These are phyloP conservation scores for Palythoa heliodiscus DNA, from an alignment of 92 coral and sea anemone genomes.

Conservation along the genomic window DNA sequence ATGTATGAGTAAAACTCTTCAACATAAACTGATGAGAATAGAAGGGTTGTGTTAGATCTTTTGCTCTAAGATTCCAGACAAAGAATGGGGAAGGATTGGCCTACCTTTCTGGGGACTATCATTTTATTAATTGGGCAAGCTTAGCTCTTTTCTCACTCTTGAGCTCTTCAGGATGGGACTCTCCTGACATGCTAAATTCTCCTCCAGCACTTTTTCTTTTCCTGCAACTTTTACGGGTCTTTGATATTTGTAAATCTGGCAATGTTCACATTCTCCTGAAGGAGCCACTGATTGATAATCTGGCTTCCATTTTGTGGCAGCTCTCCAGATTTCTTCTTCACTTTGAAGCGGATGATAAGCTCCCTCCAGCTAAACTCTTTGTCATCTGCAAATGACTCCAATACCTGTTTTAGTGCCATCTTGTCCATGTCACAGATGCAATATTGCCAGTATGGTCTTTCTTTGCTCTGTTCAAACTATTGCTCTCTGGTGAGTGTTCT, in stretches of 20 bases:
- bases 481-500: conserved; percentile 14
- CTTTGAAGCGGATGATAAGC: too few species aligned
- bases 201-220: conserved; percentile 60
- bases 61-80: not conserved
- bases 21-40: not conserved
- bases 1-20: not conserved
- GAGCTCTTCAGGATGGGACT: conserved; percentile 35
- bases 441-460: not conserved
- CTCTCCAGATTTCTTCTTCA: not conserved
- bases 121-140: conserved; percentile 53
- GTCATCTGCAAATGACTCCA: too few species aligned
- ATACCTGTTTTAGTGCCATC: conserved; percentile 48
- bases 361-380: too few species aligned
- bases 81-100: not conserved
- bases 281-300: conserved; percentile 57
- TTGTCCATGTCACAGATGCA: conserved; percentile 37
- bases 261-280: conserved; percentile 46
- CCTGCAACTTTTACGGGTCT: conserved; percentile 30
- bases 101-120: conserved; percentile 66
- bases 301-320: conserved; percentile 57
- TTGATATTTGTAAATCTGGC: conserved; percentile 36
- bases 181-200: conserved; percentile 59
- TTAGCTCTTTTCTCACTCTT: conserved; percentile 40
- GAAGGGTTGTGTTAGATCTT: not conserved
- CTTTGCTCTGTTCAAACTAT: conserved; percentile 1